Evolutionary conservation across 1,140 invertebrate species (phyloP).

Genomic region (Maconellicoccus hirsutus): DNA sequence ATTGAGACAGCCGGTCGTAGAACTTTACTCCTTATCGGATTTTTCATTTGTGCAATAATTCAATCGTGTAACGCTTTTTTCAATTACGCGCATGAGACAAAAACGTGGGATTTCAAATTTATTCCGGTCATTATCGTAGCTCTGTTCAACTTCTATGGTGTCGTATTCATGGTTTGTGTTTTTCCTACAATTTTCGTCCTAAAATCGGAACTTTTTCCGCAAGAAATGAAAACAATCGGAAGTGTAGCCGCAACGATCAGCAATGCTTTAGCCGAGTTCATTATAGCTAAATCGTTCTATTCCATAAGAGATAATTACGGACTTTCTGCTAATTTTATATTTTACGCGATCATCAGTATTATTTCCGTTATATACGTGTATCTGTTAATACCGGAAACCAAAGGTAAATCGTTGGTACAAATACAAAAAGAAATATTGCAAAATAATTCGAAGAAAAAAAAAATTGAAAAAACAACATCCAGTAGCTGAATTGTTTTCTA

Average conservation of each 20-base stretch:
- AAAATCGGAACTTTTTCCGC: constrained; percentile 48
- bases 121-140: background rate
- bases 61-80: background rate
- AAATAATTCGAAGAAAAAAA: too few species aligned
- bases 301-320: constrained; percentile 46
- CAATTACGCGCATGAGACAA: background rate
- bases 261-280: constrained; percentile 42
- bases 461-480: too few species aligned
- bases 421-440: constrained; percentile 45
- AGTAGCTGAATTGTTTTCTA: too few species aligned
- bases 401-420: constrained; percentile 60
- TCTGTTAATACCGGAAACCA: constrained; percentile 64
- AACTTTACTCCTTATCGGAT: background rate
- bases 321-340: constrained; percentile 59
- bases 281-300: constrained; percentile 64
- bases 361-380: constrained; percentile 45
- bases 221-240: constrained; percentile 46
- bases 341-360: constrained; percentile 59
- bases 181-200: constrained; percentile 34
- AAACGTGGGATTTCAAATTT: background rate
- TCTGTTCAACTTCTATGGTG: background rate
- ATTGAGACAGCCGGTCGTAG: background rate
- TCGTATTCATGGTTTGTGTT: background rate
- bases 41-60: background rate
- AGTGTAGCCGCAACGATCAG: constrained; percentile 37